These are phyloP conservation scores for Rhamnusium bicolor DNA, from an alignment of 2,888 invertebrate species.

Conservation along the genomic window DNA sequence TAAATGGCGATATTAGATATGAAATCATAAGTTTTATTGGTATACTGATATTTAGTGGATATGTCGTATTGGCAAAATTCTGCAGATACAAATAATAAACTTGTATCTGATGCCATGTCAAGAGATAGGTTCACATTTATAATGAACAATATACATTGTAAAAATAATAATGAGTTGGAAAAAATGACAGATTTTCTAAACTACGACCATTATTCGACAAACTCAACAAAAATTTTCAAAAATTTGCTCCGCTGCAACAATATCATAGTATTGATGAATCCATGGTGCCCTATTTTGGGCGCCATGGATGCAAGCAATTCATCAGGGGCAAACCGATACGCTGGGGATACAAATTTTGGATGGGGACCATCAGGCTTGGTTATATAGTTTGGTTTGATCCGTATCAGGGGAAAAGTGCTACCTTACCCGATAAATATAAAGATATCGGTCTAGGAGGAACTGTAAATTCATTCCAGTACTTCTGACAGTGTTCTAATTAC, in stretches of 20 bases:
- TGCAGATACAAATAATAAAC: background rate
- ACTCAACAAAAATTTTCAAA: background rate
- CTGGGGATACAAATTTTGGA: background rate
- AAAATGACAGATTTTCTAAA: background rate
- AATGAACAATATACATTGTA: background rate
- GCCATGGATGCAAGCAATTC: background rate
- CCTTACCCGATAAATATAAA: background rate
- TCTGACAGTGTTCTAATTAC: too few relatives aligned
- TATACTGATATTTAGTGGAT: background rate
- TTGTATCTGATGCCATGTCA: background rate
- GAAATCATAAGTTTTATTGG: background rate
- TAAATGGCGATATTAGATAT: background rate
- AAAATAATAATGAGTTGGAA: background rate
- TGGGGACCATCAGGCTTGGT: background rate
- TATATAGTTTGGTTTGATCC: background rate
- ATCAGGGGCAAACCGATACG: background rate
- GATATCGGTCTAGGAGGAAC: background rate
- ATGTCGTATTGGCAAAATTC: background rate
- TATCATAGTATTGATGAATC: background rate
- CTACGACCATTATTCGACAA: background rate
- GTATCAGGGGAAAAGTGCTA: background rate
- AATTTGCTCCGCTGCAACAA: background rate
- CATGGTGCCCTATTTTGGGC: background rate
- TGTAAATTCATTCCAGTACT: background rate
- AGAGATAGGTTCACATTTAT: background rate